Conservation (phyloP, 2,113 vertebrate genomes). For the Misgurnus mizolepis region DNA sequence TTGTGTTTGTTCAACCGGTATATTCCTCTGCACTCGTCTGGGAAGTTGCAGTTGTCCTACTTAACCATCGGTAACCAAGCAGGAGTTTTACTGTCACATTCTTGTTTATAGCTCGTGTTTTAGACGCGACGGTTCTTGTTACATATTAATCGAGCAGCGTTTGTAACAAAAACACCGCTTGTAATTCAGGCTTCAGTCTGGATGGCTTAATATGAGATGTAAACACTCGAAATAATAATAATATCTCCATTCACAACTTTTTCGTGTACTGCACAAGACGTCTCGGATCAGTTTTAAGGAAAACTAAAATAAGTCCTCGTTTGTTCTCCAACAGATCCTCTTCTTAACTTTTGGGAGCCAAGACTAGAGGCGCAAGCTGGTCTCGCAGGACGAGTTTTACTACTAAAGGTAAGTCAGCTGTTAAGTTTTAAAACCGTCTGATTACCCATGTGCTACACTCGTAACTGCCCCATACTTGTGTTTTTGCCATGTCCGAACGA, state of each 20-base stretch:
- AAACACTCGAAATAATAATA: conserved; percentile 40
- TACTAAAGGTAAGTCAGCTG: conserved; percentile 39
- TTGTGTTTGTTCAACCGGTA: background rate
- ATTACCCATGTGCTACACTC: background rate
- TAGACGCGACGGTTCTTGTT: background rate
- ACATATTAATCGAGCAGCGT: background rate
- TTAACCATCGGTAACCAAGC: conserved; percentile 23
- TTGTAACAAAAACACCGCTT: conserved; percentile 15
- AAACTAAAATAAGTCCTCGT: conserved; percentile 36
- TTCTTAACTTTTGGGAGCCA: conserved; percentile 27
- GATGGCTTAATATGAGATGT: background rate
- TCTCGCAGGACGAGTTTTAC: conserved; percentile 34
- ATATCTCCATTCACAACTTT: conserved; percentile 19
- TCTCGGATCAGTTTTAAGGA: background rate
- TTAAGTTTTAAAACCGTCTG: background rate
- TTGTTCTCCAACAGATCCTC: conserved; percentile 44
- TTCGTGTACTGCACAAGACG: background rate
- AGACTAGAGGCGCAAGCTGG: background rate
- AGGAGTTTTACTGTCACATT: background rate
- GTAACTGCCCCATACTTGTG: background rate
- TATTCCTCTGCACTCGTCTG: background rate
- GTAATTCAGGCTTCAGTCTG: background rate
- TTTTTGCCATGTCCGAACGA: background rate
- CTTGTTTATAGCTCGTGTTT: background rate
- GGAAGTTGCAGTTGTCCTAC: conserved; percentile 6